Evolutionary conservation across 2,113 vertebrate genomes (phyloP), one percentile per base, ranked within the genome.

Genomic region (Toxotes chatareus): DNA sequence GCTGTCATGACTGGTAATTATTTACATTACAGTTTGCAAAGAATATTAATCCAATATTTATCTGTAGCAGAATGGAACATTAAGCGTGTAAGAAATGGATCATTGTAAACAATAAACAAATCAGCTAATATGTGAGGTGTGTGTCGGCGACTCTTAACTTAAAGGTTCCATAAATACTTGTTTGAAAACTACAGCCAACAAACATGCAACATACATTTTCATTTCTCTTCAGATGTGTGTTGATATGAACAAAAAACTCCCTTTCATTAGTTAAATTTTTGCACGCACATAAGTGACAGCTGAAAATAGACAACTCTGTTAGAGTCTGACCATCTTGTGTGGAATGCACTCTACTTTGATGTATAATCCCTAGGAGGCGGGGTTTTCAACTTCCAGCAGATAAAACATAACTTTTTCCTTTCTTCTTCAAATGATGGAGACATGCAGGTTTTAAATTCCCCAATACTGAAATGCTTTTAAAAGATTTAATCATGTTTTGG

Each of bases 281-380:
- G 19, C 60, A 85, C 19, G 34, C 7, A 71, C 78, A 85, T 49
- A 84, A 17, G 27, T 83, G 71, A 74, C 80, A 86, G 19, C 42
- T 76, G 32, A 82, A 79, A 23, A 38, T 10, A 31, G 55, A 44
- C 36, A 70, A 42, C 49, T 70, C 47, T 44, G 60, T 55, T 55
- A 17, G 31, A 32, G 3, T 71, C 46, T 73, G 64, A 60, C 1
- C 51, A 21, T 53, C 59, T 27, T 56, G 38, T 75, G 70, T 55
- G 55, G 80, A 55, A 72, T 75, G 70, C 2, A 70, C 49, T 83
- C 49, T 78, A 75, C 40, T 70, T n/a, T 83, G 69, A 34, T 86
- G 79, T 0, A 67, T 19, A 21, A 31, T 27, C 27, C 27, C 27
- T 27, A 27, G 27, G 27, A 27, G 27, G 27, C 27, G 27, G 27